phyloP scores from a whole-genome alignment of 2,113 vertebrate species.

The Eudyptes chrysolophus region DNA sequence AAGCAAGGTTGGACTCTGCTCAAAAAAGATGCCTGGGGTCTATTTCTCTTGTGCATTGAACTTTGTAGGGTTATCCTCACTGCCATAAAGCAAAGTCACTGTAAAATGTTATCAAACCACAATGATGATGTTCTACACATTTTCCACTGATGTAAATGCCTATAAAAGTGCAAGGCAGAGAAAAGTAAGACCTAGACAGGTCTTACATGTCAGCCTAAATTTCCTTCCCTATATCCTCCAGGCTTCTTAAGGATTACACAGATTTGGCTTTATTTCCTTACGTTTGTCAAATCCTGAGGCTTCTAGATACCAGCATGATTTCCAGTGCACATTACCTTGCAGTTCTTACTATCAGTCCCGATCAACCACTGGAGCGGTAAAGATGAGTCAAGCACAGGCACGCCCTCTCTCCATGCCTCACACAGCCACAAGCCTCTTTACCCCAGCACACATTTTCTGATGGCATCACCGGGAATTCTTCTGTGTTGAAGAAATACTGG shows the following conservation, averaged over 20 bases:
- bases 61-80: neutral
- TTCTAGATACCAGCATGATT: neutral
- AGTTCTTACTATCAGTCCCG: fast-evolving
- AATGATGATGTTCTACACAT: neutral
- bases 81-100: neutral
- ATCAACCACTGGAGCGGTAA: neutral
- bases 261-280: neutral
- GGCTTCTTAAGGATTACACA: neutral
- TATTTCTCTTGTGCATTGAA: neutral
- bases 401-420: neutral
- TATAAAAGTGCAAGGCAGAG: neutral
- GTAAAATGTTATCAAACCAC: neutral
- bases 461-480: neutral
- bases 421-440: neutral
- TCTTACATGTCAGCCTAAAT: neutral
- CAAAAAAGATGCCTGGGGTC: neutral
- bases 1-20: neutral
- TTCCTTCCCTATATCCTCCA: neutral
- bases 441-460: neutral
- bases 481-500: neutral
- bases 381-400: neutral
- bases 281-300: neutral
- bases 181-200: neutral
- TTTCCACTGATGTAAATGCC: neutral
- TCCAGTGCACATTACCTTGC: neutral